Percentiles rank a stretch among this genome's conserved stretches.
Evolutionary conservation across 2,888 invertebrate species (phyloP).

Genomic region (Nemoura dubitans): DNA sequence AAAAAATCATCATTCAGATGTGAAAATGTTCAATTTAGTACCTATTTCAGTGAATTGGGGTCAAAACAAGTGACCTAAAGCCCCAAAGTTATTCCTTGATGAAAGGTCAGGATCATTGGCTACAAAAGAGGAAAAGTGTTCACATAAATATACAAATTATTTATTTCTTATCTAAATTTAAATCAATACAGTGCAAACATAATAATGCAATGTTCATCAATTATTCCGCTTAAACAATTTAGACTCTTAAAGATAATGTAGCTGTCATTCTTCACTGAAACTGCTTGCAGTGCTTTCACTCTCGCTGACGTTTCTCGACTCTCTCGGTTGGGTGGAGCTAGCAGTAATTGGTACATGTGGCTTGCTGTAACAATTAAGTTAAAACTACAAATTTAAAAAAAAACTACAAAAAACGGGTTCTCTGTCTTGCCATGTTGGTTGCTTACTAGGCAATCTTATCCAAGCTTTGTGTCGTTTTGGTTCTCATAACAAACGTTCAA

Average conservation of each 20-base stretch:
- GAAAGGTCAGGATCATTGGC: too few relatives aligned
- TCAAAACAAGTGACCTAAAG: too few relatives aligned
- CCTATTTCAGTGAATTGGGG: too few relatives aligned
- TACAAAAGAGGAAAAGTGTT: not conserved
- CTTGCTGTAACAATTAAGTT: constrained; percentile 41
- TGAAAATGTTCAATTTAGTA: too few relatives aligned
- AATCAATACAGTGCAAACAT: constrained; percentile 21
- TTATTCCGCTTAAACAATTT: too few relatives aligned
- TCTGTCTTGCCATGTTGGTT: not conserved
- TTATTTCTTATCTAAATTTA: not conserved
- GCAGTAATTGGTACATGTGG: constrained; percentile 38
- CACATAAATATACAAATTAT: not conserved
- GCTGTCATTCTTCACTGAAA: constrained; percentile 46
- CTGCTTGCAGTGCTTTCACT: constrained; percentile 44
- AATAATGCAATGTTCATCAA: not conserved
- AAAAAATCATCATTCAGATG: too few relatives aligned
- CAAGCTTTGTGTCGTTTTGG: too few relatives aligned
- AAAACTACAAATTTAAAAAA: constrained; percentile 1
- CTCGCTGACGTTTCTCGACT: not conserved
- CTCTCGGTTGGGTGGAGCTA: not conserved
- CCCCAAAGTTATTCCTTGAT: too few relatives aligned
- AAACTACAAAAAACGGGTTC: not conserved
- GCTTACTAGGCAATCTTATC: too few relatives aligned
- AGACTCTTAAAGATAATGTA: not conserved
- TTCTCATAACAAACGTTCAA: too few relatives aligned